A percentile compares a stretch with the other conserved stretches of the same genome.
Evolutionary conservation across 1,140 invertebrate species (phyloP).

Genomic region (Bilobella aurantiaca): DNA sequence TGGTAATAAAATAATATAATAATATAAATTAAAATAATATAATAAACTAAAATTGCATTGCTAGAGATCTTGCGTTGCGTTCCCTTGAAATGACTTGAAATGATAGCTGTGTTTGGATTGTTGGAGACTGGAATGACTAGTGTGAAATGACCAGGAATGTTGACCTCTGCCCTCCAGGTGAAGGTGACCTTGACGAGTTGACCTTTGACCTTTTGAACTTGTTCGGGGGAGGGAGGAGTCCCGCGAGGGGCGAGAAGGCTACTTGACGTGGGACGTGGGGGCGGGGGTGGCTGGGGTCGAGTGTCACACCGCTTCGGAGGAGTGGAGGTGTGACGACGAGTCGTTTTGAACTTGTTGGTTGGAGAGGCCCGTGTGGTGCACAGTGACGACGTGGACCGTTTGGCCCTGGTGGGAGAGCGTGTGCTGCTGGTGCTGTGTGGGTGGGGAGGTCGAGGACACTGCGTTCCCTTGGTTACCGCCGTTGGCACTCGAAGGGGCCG

Average conservation of each 20-base stretch:
- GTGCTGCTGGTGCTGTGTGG: slow-evolving; percentile 2
- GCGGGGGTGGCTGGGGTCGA: slow-evolving; percentile 4
- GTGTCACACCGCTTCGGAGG: slow-evolving; percentile 26
- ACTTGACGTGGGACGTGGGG: slow-evolving; percentile 23
- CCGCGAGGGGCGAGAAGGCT: no score
- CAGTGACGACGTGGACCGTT: slow-evolving; percentile 25
- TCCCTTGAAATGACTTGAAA: background rate
- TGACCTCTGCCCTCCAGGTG: background rate
- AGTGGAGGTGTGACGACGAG: slow-evolving; percentile 12
- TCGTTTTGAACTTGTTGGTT: slow-evolving; percentile 15
- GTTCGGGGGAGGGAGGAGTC: background rate
- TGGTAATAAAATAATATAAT: no score
- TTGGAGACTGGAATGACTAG: background rate
- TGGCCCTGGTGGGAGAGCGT: slow-evolving; percentile 8
- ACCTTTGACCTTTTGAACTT: background rate
- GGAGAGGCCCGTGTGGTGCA: slow-evolving; percentile 21
- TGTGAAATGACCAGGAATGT: background rate
- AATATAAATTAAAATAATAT: no score
- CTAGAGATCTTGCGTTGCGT: no score
- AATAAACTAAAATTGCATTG: no score
- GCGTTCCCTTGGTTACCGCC: slow-evolving; percentile 11
- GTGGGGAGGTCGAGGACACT: background rate
- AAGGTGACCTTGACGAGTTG: background rate
- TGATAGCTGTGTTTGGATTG: background rate
- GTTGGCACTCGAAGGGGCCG: slow-evolving; percentile 15